Conservation (phyloP, 2,888 invertebrate genomes). For the Meghimatium bilineatum region DNA sequence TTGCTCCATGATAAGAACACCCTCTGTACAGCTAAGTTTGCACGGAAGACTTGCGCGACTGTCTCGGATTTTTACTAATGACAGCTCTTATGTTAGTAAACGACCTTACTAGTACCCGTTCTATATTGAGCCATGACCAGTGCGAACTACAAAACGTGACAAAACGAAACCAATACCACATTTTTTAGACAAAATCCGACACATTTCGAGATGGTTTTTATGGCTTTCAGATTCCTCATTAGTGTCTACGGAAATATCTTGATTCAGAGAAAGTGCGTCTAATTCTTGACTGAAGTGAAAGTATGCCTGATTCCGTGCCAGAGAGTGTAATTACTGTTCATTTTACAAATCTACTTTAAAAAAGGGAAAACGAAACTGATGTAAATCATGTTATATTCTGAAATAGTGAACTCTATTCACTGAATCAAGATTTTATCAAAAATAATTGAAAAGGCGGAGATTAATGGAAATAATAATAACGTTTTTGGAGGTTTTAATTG, state of each 20-base stretch:
- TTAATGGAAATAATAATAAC: too few relatives aligned
- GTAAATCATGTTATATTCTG: not conserved
- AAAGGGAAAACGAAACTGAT: not conserved
- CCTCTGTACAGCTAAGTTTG: not conserved
- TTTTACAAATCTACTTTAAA: not conserved
- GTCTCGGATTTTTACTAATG: constrained; percentile 15
- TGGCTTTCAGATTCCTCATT: constrained; percentile 19
- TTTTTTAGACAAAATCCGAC: not conserved
- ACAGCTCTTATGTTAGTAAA: constrained; percentile 1
- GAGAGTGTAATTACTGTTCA: constrained; percentile 1
- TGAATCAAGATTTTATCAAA: too few relatives aligned
- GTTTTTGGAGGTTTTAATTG: too few relatives aligned
- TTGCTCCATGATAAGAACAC: not conserved
- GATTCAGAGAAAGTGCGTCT: not conserved
- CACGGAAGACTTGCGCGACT: not conserved
- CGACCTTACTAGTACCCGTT: not conserved
- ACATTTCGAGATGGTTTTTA: constrained; percentile 15
- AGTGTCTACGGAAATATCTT: constrained; percentile 12
- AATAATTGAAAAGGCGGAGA: too few relatives aligned
- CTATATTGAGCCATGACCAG: not conserved
- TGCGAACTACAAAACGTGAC: constrained; percentile 9
- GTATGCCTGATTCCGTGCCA: not conserved
- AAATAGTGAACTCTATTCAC: too few relatives aligned
- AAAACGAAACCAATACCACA: constrained; percentile 11
- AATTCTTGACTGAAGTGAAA: not conserved